phyloP scores from a whole-genome alignment of 2,113 vertebrate genomes.

The Oryzias woworae region DNA sequence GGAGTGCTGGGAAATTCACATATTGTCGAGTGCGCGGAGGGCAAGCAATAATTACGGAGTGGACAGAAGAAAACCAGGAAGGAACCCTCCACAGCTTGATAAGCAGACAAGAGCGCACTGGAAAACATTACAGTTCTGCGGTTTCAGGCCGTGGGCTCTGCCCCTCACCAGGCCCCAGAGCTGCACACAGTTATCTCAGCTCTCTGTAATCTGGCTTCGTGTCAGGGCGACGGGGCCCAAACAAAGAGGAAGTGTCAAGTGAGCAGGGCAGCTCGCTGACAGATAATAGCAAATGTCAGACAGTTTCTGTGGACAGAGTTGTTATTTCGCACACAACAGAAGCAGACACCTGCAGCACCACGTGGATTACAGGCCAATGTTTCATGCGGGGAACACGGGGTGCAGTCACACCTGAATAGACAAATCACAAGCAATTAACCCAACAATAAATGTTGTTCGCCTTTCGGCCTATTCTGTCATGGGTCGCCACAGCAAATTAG shows the following conservation, averaged over 20 bases:
- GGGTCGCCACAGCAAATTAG: too few relatives aligned
- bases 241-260: constrained; percentile 50
- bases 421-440: neutral
- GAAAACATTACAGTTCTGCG: constrained; percentile 56
- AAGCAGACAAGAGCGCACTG: constrained; percentile 62
- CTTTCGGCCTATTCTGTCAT: too few relatives aligned
- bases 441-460: too few relatives aligned
- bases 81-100: constrained; percentile 74
- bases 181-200: constrained; percentile 46
- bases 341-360: constrained; percentile 34
- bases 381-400: constrained; percentile 40
- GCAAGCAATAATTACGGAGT: constrained; percentile 66
- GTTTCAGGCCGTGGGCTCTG: constrained; percentile 38
- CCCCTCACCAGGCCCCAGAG: constrained; percentile 54
- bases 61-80: constrained; percentile 78
- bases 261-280: constrained; percentile 29
- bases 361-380: constrained; percentile 40
- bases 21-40: constrained; percentile 38
- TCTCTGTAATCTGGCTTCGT: constrained; percentile 52
- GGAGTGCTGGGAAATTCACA: constrained; percentile 66
- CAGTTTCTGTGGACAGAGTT: constrained; percentile 42
- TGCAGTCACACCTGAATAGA: constrained; percentile 2
- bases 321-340: constrained; percentile 48
- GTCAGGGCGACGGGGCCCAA: constrained; percentile 54
- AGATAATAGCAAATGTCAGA: constrained; percentile 35